phyloP scores from a whole-genome alignment of 2,797 vertebrate genomes.

The Philypnodon macrostomus region DNA sequence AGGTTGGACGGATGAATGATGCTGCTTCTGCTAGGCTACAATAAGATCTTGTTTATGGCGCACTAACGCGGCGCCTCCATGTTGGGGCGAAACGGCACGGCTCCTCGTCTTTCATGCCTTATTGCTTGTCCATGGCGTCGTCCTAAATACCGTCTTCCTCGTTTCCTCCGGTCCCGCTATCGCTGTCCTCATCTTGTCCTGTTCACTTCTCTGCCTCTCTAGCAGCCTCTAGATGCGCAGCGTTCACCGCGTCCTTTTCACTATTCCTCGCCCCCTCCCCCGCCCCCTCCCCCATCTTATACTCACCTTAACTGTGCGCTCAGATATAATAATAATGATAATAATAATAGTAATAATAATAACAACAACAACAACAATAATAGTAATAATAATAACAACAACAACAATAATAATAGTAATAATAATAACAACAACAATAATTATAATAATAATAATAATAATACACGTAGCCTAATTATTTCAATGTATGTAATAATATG shows the following conservation, averaged over 20 bases:
- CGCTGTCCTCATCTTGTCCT: slow-evolving; percentile 55
- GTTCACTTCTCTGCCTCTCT: slow-evolving; percentile 39
- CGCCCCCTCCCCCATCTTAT: slow-evolving; percentile 19
- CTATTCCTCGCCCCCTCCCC: slow-evolving; percentile 21
- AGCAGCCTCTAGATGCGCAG: slow-evolving; percentile 57
- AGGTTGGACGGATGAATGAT: slow-evolving; percentile 61
- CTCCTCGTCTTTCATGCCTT: slow-evolving; percentile 48
- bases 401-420: no score
- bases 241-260: slow-evolving; percentile 38
- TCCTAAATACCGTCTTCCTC: slow-evolving; percentile 37
- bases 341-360: no score
- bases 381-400: background rate
- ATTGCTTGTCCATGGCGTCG: slow-evolving; percentile 28
- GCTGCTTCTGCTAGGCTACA: slow-evolving; percentile 69
- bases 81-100: slow-evolving; percentile 53
- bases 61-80: slow-evolving; percentile 69
- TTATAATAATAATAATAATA: no score
- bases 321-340: background rate
- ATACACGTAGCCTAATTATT: no score
- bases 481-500: no score
- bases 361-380: no score
- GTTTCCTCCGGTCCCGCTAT: slow-evolving; percentile 44
- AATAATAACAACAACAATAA: no score
- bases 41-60: slow-evolving; percentile 58
- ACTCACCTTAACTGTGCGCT: slow-evolving; percentile 6